phyloP scores from a whole-genome alignment of 2,113 vertebrate species.

The Poicephalus gulielmi region DNA sequence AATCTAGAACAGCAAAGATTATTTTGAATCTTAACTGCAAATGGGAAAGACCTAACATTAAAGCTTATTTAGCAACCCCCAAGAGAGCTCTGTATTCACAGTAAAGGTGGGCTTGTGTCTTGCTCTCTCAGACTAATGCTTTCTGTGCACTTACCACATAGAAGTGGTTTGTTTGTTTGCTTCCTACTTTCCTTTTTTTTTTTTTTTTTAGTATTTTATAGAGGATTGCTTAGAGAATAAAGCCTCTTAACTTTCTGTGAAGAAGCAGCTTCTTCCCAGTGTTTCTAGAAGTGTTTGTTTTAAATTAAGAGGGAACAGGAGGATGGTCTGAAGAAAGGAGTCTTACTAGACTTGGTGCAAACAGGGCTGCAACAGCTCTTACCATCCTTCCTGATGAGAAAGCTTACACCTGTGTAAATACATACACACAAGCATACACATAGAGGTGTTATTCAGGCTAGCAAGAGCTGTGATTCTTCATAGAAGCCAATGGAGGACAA shows the following conservation, averaged over 20 bases:
- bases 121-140: neutral
- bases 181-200: too few relatives aligned
- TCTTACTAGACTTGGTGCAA: neutral
- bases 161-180: neutral
- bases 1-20: neutral
- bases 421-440: neutral
- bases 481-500: neutral
- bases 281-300: neutral
- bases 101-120: neutral
- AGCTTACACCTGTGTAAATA: neutral
- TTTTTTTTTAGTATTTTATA: neutral
- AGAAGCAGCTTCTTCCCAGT: neutral
- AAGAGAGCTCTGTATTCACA: neutral
- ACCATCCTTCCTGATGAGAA: neutral
- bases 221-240: neutral
- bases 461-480: neutral
- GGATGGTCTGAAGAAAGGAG: neutral
- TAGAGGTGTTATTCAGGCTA: neutral
- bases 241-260: neutral
- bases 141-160: neutral
- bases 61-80: neutral
- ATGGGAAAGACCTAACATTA: neutral
- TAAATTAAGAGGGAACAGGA: neutral
- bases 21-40: neutral
- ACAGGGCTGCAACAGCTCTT: neutral